These are phyloP conservation scores for Globodera ellingtonae DNA, from an alignment of 1,140 invertebrate genomes.

Conservation along the genomic window DNA sequence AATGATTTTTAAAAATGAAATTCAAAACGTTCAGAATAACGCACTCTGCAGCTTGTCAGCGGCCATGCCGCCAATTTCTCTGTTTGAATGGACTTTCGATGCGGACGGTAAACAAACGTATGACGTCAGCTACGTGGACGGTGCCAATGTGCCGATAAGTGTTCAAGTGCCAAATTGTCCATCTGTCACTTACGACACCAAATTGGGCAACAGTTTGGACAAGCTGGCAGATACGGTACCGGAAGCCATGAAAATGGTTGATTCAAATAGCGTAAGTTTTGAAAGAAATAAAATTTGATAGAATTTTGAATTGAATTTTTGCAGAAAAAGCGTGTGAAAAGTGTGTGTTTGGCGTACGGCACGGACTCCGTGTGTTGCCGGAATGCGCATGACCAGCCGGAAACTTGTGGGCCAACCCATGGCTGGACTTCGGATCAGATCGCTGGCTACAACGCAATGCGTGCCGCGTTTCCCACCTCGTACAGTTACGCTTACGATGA, in stretches of 20 bases:
- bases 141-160: conserved; percentile 16
- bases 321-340: conserved; percentile 7
- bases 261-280: conserved; percentile 2
- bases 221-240: background rate
- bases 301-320: too few species aligned
- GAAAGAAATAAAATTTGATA: too few species aligned
- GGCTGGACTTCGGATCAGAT: background rate
- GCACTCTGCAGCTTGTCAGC: background rate
- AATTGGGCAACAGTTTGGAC: background rate
- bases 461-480: background rate
- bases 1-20: background rate
- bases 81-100: background rate
- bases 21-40: background rate
- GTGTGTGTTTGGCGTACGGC: conserved; percentile 11
- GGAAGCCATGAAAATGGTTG: background rate
- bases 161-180: background rate
- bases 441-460: background rate
- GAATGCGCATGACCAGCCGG: background rate
- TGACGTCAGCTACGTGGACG: conserved; percentile 26
- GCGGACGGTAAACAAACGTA: background rate
- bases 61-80: background rate
- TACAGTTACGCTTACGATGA: conserved; percentile 23
- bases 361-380: conserved; percentile 12
- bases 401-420: background rate
- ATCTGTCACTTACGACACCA: background rate